Evolutionary conservation across 2,888 invertebrate genomes (phyloP), one percentile per base, ranked within the genome.

Genomic region (Biston betularia): DNA sequence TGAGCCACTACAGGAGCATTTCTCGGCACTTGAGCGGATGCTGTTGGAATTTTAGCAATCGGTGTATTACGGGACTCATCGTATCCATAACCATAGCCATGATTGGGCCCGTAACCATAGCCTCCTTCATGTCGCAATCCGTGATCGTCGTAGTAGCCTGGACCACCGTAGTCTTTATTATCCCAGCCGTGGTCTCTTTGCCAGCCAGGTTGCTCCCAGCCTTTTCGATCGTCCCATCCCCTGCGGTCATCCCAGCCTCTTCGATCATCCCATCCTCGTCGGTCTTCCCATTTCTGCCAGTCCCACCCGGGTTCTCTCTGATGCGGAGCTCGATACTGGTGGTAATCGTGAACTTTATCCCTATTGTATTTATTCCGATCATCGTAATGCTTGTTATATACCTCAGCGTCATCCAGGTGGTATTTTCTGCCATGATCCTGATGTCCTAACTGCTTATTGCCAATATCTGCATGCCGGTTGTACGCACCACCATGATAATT

Each of bases 361-460:
- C 89, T 86, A 34, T 90, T 88, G 62, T 88, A 88, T 46, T 80
- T 88, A 69, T 89, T 90, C 12, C 86, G 89, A 38, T 85, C 89
- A 59, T 91, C 88, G 11, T 85, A 87, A 70, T 91, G 89, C 70
- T 89, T 92, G 71, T 93, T 88, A 65, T 92, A 89, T 66, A 90
- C 85, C 65, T 90, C 80, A 54, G 82, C 79, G 65, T 94, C 93
- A 65, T 94, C 92, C 65, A 94, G 81, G 72, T 94, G 89, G 71
- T 92, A 90, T 59, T 94, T 93, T 70, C 90, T 90, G 7, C 89
- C 92, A 65, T 94, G 88, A 70, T 93, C 91, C 70, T 88, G 89
- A 73, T 88, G 87, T 10, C 85, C 88, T n/a, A 79, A 77, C 52
- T 90, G 87, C 68, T 91, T 93, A 33, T 87, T 82, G 6, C 93